Evolutionary conservation across 2,888 invertebrate species (phyloP), one percentile per base, ranked within the genome.

Genomic region (Spatulosminthurus flaviceps): DNA sequence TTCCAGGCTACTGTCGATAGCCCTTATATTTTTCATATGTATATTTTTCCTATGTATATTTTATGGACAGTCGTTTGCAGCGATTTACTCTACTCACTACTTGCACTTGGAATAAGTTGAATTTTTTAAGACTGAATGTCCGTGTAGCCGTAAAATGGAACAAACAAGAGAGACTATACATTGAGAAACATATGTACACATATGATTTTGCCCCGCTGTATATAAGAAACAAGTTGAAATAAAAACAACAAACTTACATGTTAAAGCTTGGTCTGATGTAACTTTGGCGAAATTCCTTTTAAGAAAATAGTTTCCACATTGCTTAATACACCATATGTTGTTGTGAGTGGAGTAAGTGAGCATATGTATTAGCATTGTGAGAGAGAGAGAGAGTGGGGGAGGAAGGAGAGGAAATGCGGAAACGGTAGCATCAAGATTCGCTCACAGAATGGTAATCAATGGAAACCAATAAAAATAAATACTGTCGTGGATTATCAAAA

Each of bases 401-500:
- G 13, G 13, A 41, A 41, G 13, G 16, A 88, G 86, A 89, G 89
- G 86, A 91, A 91, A 70, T 16, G 41, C 19, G 28, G 69, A 69
- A 16, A 28, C 28, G n/a, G 1, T 1, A 34, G 41, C 70, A 34
- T 41, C 19, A 34, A n/a, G 70, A 70, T 70, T 70, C 41, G 70
- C 70, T 70, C 41, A 70, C 34, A n/a, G 51, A 51, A 51, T 41
- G 22, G 70, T 70, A 70, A 70, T 70, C 34, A 70, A 70, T 70
- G 34, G 70, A 70, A 70, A 41, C 70, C 70, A 70, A 70, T 70
- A 70, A 70, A 70, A 70, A 70, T 70, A 70, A 70, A 70, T 70
- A 70, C 34, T 21, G 41, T 70, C 70, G 26, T 67, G 67, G 67
- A 67, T 26, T 86, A 91, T 91, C 86, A 91, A 87, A 78, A 91